phyloP scores from a whole-genome alignment of 1,140 invertebrate species.

The Orius insidiosus region DNA sequence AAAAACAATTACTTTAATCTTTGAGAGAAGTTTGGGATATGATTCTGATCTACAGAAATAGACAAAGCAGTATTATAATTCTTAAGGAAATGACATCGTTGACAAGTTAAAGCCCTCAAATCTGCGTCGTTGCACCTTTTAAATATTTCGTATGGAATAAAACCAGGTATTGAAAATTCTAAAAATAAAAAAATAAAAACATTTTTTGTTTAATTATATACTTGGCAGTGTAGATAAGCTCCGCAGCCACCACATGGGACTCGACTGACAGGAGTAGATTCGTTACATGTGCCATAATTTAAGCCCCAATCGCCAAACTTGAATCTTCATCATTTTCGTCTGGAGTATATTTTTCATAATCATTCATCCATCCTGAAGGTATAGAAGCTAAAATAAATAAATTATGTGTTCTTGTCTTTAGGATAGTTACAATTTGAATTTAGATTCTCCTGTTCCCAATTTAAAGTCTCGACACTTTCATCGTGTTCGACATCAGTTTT shows the following conservation, averaged over 20 bases:
- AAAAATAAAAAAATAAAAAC: conserved; percentile 14
- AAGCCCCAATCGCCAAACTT: conserved; percentile 22
- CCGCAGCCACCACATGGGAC: conserved; percentile 84
- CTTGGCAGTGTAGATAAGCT: conserved; percentile 72
- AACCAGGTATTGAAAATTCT: conserved; percentile 48
- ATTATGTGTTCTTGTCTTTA: too few species aligned
- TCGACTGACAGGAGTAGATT: conserved; percentile 35
- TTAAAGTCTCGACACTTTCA: conserved; percentile 1
- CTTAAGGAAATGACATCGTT: conserved; percentile 75
- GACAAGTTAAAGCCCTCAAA: conserved; percentile 52
- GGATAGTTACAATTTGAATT: background rate
- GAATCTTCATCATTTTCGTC: conserved; percentile 10
- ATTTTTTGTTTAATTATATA: too few species aligned
- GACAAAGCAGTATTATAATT: conserved; percentile 71
- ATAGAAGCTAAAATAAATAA: conserved; percentile 2
- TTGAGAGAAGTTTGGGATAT: conserved; percentile 58
- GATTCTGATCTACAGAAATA: conserved; percentile 60
- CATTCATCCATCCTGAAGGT: conserved; percentile 20
- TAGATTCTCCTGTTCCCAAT: background rate
- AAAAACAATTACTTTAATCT: conserved; percentile 41
- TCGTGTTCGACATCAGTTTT: conserved; percentile 6
- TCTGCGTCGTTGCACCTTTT: conserved; percentile 32
- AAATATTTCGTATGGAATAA: conserved; percentile 68
- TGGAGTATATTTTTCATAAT: conserved; percentile 19
- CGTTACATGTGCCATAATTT: conserved; percentile 51